These are phyloP conservation scores for Orthosia cruda DNA, from an alignment of 2,888 invertebrate genomes.

Conservation along the genomic window DNA sequence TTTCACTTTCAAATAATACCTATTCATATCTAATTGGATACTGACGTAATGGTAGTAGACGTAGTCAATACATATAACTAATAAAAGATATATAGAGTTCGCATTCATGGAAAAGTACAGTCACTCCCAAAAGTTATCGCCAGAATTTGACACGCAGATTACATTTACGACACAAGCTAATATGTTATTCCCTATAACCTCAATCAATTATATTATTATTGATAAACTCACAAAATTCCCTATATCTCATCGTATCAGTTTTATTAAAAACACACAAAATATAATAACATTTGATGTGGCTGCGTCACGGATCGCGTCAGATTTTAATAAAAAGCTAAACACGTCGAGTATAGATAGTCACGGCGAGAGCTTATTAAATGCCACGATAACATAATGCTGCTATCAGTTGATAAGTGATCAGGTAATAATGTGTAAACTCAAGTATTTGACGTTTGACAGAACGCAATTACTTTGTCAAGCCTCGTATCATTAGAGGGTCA, in stretches of 20 bases:
- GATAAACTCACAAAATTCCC: slow-evolving; percentile 59
- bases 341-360: slow-evolving; percentile 62
- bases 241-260: slow-evolving; percentile 64
- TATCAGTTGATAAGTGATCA: slow-evolving; percentile 72
- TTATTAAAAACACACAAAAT: slow-evolving; percentile 72
- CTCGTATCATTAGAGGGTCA: slow-evolving; percentile 40
- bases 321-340: slow-evolving; percentile 75
- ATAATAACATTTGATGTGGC: slow-evolving; percentile 68
- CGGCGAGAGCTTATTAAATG: slow-evolving; percentile 71
- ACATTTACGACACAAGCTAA: slow-evolving; percentile 52
- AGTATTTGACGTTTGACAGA: slow-evolving; percentile 67
- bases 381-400: slow-evolving; percentile 69
- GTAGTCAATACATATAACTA: neutral
- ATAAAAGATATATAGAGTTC: neutral
- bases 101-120: slow-evolving; percentile 36
- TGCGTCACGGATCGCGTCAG: slow-evolving; percentile 68
- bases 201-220: slow-evolving; percentile 67
- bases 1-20: neutral
- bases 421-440: slow-evolving; percentile 73
- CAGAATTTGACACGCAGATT: slow-evolving; percentile 48
- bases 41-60: no score
- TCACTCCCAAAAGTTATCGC: slow-evolving; percentile 38
- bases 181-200: slow-evolving; percentile 43
- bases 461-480: slow-evolving; percentile 61
- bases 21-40: neutral